These are phyloP conservation scores for Patella caerulea DNA, from an alignment of 2,888 invertebrate genomes.

Conservation along the genomic window DNA sequence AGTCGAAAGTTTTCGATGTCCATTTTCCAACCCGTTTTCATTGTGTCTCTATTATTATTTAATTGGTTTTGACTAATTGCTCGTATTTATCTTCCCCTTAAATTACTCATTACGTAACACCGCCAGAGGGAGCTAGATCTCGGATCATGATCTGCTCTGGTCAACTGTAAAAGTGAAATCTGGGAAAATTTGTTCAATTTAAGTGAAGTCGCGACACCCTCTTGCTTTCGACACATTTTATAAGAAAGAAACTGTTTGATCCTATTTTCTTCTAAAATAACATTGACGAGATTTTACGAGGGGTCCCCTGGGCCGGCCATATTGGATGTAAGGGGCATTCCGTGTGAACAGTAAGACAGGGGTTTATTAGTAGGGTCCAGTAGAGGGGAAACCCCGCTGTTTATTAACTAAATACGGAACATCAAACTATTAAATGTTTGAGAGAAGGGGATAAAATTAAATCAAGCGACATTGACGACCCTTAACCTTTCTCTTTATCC, in stretches of 20 bases:
- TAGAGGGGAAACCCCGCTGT: neutral
- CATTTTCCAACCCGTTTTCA: neutral
- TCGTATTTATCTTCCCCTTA: neutral
- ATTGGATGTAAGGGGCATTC: neutral
- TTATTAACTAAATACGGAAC: neutral
- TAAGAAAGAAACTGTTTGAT: conserved; percentile 8
- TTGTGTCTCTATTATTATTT: neutral
- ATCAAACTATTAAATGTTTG: conserved; percentile 9
- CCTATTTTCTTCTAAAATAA: conserved; percentile 1
- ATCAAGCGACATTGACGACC: conserved; percentile 5
- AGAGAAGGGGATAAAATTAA: neutral
- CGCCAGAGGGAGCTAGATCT: conserved; percentile 4
- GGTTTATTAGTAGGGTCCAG: conserved; percentile 2
- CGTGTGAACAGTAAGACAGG: neutral
- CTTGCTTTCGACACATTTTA: neutral
- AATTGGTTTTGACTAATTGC: conserved; percentile 8
- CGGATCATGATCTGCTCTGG: neutral
- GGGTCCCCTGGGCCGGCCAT: neutral
- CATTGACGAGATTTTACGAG: conserved; percentile 10
- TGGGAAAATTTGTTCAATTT: too few species aligned
- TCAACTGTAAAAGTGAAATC: too few species aligned
- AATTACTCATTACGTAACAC: neutral
- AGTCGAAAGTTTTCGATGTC: neutral
- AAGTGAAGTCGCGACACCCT: too few species aligned
- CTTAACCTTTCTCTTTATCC: neutral